Percentiles rank a stretch among this genome's conserved stretches.
Conservation (phyloP, 2,113 vertebrate species). For the Urocolius indicus region DNA sequence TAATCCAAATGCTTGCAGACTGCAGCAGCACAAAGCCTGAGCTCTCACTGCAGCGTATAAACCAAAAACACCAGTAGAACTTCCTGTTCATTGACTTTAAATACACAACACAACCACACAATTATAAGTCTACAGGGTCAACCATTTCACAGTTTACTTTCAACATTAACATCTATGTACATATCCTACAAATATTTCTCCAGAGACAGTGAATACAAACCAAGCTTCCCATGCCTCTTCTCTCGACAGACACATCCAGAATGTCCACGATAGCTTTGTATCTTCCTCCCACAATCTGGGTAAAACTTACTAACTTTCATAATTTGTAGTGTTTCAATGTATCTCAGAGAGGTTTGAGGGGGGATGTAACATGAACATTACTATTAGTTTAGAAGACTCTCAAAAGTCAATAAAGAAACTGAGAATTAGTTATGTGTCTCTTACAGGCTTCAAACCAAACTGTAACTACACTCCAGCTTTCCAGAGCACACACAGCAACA, state of each 20-base stretch:
- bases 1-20: not conserved
- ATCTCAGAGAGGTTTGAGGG: not conserved
- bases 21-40: not conserved
- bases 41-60: not conserved
- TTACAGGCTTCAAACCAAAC: not conserved
- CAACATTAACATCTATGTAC: not conserved
- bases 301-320: not conserved
- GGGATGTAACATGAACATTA: fast-evolving
- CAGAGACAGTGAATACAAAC: not conserved
- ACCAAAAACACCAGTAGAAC: slow-evolving; percentile 25
- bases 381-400: not conserved
- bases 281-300: not conserved
- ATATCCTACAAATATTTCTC: not conserved
- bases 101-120: slow-evolving; percentile 23
- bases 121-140: not conserved
- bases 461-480: not conserved
- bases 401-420: not conserved
- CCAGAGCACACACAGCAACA: not conserved
- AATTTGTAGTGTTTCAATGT: not conserved
- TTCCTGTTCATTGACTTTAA: slow-evolving; percentile 40
- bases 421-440: not conserved
- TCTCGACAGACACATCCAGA: not conserved
- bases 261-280: fast-evolving
- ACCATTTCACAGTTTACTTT: slow-evolving; percentile 31
- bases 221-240: not conserved